Base-by-base conservation (phyloP, 92 coral and sea anemone species). In the Meandrina meandrites region DNA sequence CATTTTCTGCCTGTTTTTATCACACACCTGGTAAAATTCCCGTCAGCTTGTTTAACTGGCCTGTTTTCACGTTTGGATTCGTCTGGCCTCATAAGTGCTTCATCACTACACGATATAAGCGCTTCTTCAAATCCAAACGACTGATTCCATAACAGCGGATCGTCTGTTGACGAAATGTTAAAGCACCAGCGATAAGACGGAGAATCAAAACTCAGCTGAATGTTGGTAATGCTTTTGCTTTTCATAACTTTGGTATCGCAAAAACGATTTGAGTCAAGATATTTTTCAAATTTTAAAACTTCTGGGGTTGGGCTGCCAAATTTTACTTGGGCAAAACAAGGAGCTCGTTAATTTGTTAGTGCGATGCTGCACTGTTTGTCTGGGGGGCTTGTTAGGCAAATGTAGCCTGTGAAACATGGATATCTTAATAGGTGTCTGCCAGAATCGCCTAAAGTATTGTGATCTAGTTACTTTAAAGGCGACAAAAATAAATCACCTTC, bases 111-210 rank as follows among this genome's bases (percentile, higher is more conserved):
- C 24, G 94, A 94, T 53, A 93, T 81, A 8, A 94, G 80, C 24
- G 95, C 96, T 76, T 94, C 98, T 21, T 94, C 98, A 67, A 94
- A 89, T 22, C 96, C 98, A 79, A 94, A 94, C 8, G 98, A 94
- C 19, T 94, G 98, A 83, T 94, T 94, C 98, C 98, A 94, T 48
- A 94, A 78, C 76, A 88, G 34, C 8, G 98, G 93, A 62, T 94
- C 98, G 85, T 94, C 98, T 94, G 42, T 53, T 71, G 62, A 83
- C 12, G 64, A 71, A 34, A 60, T 8, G 16, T 54, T 15, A 54
- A 13, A 48, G 9, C 45, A 40, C n/a, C 48, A 45, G 48, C 8
- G 4, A 45, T 8, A 45, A n/a, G n/a, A n/a, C n/a, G n/a, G n/a
- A n/a, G n/a, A n/a, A n/a, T n/a, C n/a, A n/a, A n/a, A n/a, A n/a